Percentiles rank a stretch among this genome's conserved stretches.
These are phyloP conservation scores for Icerya purchasi DNA, from an alignment of 2,888 invertebrate genomes.

Conservation along the genomic window DNA sequence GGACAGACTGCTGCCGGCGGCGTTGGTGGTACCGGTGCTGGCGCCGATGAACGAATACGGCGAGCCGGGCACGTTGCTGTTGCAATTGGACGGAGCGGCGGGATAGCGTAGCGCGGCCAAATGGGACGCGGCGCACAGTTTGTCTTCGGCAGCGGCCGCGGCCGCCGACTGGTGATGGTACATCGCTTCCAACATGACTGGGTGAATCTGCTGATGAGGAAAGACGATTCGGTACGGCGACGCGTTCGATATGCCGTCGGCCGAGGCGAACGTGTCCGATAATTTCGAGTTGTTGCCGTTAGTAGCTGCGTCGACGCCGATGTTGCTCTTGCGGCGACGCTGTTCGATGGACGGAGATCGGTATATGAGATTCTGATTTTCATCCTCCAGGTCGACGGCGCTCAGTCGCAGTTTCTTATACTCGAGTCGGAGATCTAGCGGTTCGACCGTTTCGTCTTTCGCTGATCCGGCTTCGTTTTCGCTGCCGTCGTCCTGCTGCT, in stretches of 20 bases:
- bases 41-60: constrained; percentile 6
- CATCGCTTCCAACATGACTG: constrained; percentile 49
- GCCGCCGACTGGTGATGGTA: constrained; percentile 39
- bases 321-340: background rate
- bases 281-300: background rate
- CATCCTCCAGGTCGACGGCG: constrained; percentile 45
- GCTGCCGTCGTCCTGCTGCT: constrained; percentile 23
- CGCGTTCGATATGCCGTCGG: background rate
- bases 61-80: background rate
- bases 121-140: background rate
- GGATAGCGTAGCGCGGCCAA: background rate
- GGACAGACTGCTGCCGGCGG: background rate
- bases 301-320: background rate
- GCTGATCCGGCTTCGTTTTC: constrained; percentile 18
- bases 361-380: constrained; percentile 59
- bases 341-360: constrained; percentile 21
- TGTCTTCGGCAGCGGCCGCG: constrained; percentile 25
- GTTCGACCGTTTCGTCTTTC: constrained; percentile 39
- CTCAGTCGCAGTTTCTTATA: constrained; percentile 45
- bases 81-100: background rate
- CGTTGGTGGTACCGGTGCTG: no score
- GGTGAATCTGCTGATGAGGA: constrained; percentile 40
- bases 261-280: background rate
- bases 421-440: constrained; percentile 67
- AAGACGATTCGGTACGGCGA: constrained; percentile 30